Conservation (phyloP, 92 coral and sea anemone species). For the Bergia sp. region DNA sequence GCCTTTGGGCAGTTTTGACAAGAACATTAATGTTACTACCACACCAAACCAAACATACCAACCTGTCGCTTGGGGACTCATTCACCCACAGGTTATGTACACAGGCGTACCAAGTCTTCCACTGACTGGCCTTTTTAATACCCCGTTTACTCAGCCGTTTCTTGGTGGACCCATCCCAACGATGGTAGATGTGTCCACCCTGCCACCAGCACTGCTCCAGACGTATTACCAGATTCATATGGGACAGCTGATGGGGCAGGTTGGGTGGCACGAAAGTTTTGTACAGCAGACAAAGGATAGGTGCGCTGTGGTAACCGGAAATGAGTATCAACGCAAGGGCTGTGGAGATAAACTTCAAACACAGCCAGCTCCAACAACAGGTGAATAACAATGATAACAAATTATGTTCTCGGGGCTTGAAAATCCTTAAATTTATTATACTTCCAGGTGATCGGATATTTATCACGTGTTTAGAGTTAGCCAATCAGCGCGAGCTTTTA, state of each 20-base stretch:
- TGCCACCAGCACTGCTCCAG: conserved; percentile 26
- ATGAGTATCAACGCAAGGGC: background rate
- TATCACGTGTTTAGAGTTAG: no score
- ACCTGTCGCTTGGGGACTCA: background rate
- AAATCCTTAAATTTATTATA: background rate
- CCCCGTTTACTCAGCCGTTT: conserved; percentile 12
- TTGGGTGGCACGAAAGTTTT: background rate
- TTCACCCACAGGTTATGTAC: conserved; percentile 18
- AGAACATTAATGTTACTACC: background rate
- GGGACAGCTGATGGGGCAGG: background rate
- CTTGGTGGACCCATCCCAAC: background rate
- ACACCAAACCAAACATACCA: conserved; percentile 6
- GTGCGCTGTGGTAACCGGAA: background rate
- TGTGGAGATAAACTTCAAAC: background rate
- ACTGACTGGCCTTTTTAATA: background rate
- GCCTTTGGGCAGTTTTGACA: background rate
- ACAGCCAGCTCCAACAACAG: background rate
- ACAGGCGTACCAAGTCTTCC: conserved; percentile 14
- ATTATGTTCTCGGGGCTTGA: background rate
- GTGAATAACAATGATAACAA: background rate
- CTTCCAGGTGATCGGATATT: no score
- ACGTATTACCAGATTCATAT: conserved; percentile 7
- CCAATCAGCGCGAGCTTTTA: no score
- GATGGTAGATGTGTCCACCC: conserved; percentile 3
- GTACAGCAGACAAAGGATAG: background rate